Base-by-base conservation (phyloP, 2,888 invertebrate species). In the Phengaris arion region DNA sequence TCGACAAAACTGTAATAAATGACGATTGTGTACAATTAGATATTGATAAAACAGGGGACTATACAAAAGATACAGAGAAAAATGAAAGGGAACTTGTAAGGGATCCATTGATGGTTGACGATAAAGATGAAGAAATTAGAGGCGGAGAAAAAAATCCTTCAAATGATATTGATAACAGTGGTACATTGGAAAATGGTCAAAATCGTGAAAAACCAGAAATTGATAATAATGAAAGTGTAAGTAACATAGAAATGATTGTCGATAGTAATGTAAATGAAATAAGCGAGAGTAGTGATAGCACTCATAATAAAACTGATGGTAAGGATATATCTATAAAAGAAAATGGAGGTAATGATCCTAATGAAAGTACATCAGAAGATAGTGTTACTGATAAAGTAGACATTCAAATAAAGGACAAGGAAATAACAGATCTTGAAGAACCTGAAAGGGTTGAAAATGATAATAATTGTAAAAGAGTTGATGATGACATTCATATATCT, bases 1-100 rank as follows among this genome's bases (percentile, higher is more conserved):
- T 77, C 6, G 79, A 79, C 3, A 79, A 79, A 78, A 77, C 70
- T 68, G 74, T 46, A 48, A 52, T 45, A 10, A 57, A 22, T 15
- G 59, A 59, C 15, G 59, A 59, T 48, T 69, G 75, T 55, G 35
- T 55, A 35, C 48, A 70, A 13, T 45, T 51, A 48, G 48, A 51
- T 68, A 72, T 22, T 51, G 51, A 70, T 51, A 69, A 79, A 79
- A 12, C 59, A 35, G 9, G 52, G 52, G 45, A 52, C 12, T 54
- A 52, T 69, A 46, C 48, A 5, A 64, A 35, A 3, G 48, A 13
- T 68, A 64, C 75, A 22, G 46, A 68, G 2, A 74, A 77, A 22
- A 72, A 75, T 55, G 48, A 76, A 15, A 74, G 12, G 2, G 35
- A 52, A 15, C 12, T 15, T 2, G 12, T 54, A 54, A 51, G 35